Evolutionary conservation across 2,888 invertebrate species (phyloP).

Genomic region (Volucella bombylans): DNA sequence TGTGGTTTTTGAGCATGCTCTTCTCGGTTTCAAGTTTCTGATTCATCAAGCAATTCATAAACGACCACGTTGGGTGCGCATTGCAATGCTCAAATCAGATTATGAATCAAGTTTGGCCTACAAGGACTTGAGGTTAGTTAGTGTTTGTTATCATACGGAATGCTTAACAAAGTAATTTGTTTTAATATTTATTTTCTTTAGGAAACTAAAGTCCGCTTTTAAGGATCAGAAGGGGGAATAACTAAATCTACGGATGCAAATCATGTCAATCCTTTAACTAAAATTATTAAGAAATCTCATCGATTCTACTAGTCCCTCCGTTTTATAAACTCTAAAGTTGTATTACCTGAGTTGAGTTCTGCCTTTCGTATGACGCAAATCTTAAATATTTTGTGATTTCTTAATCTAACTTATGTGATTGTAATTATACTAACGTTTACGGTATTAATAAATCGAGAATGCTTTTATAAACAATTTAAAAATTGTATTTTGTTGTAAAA

Average conservation of each 20-base stretch:
- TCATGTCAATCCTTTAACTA: not conserved
- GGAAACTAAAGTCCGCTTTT: conserved; percentile 79
- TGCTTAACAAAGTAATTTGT: not conserved
- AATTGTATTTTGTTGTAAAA: too few species aligned
- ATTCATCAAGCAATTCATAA: conserved; percentile 88
- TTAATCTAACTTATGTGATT: not conserved
- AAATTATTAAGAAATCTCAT: too few species aligned
- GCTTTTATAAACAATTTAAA: too few species aligned
- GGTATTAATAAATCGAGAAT: too few species aligned
- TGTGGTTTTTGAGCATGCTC: conserved; percentile 87
- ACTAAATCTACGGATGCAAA: conserved; percentile 46
- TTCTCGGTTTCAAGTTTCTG: conserved; percentile 86
- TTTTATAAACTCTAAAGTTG: too few species aligned
- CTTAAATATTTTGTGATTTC: too few species aligned
- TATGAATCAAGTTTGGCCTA: conserved; percentile 86
- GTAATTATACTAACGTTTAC: too few species aligned
- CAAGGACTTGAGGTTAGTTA: conserved; percentile 82
- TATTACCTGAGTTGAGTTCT: too few species aligned
- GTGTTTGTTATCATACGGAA: not conserved
- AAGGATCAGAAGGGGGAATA: conserved; percentile 76
- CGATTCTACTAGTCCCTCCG: too few species aligned
- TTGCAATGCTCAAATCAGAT: conserved; percentile 85
- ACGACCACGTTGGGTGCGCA: conserved; percentile 87
- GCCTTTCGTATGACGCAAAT: too few species aligned
- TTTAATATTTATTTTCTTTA: conserved; percentile 38